Evolutionary conservation across 2,888 invertebrate genomes (phyloP).

Genomic region (Harpalus rufipes): DNA sequence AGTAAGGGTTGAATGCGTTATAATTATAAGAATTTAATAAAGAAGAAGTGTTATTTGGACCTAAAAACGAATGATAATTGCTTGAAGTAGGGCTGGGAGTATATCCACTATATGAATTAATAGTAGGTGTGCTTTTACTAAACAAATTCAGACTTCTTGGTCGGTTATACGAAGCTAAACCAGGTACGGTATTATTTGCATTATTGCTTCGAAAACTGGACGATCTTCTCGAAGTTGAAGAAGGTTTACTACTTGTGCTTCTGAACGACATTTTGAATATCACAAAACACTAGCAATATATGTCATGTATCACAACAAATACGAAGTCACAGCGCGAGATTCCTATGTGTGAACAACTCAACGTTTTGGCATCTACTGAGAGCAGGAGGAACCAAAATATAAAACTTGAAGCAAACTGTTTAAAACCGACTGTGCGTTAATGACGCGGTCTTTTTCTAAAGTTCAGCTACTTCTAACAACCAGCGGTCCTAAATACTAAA

Average conservation of each 20-base stretch:
- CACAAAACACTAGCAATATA: constrained; percentile 53
- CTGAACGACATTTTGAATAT: constrained; percentile 72
- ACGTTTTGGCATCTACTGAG: constrained; percentile 52
- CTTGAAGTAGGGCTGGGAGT: constrained; percentile 31
- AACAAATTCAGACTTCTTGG: constrained; percentile 74
- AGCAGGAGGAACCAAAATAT: constrained; percentile 49
- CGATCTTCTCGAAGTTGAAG: constrained; percentile 51
- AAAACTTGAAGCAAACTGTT: constrained; percentile 45
- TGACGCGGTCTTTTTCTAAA: constrained; percentile 50
- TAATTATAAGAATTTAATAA: constrained; percentile 69
- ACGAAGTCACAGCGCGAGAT: constrained; percentile 3
- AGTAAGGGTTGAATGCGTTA: constrained; percentile 73
- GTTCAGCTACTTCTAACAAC: constrained; percentile 48
- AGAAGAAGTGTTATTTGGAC: constrained; percentile 69
- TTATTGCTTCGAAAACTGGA: constrained; percentile 72
- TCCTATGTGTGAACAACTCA: constrained; percentile 27
- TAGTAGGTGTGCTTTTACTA: constrained; percentile 65
- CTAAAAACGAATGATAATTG: constrained; percentile 55
- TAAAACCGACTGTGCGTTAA: constrained; percentile 49
- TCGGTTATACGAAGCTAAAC: constrained; percentile 71
- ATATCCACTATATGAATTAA: constrained; percentile 55
- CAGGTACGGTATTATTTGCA: constrained; percentile 70
- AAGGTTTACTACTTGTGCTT: constrained; percentile 73
- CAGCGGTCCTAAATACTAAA: constrained; percentile 46
- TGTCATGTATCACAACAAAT: constrained; percentile 52